Base-by-base conservation (phyloP, 2,888 invertebrate genomes). In the Sminthurinus aureus region DNA sequence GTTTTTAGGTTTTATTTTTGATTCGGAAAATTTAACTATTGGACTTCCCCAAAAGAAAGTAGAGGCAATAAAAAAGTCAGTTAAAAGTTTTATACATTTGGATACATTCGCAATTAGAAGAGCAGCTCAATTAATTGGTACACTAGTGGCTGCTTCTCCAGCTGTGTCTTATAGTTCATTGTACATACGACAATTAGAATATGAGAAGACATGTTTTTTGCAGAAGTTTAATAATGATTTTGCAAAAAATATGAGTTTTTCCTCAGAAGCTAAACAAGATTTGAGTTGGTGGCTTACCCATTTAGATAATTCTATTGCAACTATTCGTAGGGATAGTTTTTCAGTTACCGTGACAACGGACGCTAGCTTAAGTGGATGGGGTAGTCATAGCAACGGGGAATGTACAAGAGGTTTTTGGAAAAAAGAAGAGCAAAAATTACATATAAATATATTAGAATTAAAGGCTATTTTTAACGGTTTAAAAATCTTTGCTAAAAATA, bases 1-100 rank as follows among this genome's bases (percentile, higher is more conserved):
- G 15, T 81, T 73, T 51, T 52, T 81, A 51, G 81, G 81, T 9
- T 81, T 73, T 51, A 73, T 73, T 24, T 81, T 81, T 81, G 71
- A 81, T 50, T 38, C 73, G 9, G 24, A 51, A 18, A 26, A 58
- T n/a, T 12, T 52, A 58, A 2, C 3, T 4, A 74, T 73, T 51
- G 12, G 74, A 18, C 51, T 81, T 15, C 81, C 81, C 8, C 18
- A 50, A 9, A 12, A 18, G 1, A 81, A 81, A 26, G 24, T 6
- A 22, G 20, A 67, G 6, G 1, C 38, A 73, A 81, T 50, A 58
- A 74, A 13, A 9, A 22, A 11, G 12, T 52, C 0, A 20, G 50
- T 8, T 81, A 52, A 9, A 0, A 6, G 13, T 15, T 38, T 22
- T 13, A 0, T 12, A 0, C 24, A n/a, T 81, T 6, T 51, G n/a